Evolutionary conservation across 2,888 invertebrate genomes (phyloP).

Genomic region (Noctuana brunneofusca): DNA sequence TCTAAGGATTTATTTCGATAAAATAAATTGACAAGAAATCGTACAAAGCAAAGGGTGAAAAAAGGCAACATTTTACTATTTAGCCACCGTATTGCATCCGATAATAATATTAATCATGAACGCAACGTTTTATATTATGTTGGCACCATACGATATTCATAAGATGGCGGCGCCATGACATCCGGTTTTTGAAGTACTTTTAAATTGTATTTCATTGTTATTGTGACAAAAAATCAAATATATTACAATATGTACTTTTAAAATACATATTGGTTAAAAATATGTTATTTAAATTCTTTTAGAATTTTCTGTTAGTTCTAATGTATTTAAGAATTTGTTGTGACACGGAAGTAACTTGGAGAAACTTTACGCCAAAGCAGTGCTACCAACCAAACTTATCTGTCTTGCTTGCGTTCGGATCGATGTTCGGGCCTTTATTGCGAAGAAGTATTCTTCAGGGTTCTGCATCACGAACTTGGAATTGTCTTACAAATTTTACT

Average conservation of each 20-base stretch:
- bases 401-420: constrained; percentile 81
- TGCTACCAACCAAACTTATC: constrained; percentile 60
- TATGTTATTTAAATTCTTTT: background rate
- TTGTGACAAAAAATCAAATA: background rate
- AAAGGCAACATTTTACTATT: no score
- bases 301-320: background rate
- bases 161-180: constrained; percentile 7
- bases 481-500: constrained; percentile 84
- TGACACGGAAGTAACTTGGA: constrained; percentile 41
- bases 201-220: background rate
- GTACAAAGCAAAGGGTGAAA: no score
- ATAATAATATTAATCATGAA: background rate
- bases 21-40: no score
- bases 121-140: background rate
- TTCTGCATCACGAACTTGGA: constrained; percentile 87
- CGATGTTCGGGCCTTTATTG: constrained; percentile 87
- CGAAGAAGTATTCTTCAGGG: constrained; percentile 86
- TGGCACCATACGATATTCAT: background rate
- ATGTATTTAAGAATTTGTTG: background rate
- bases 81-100: background rate
- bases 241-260: background rate
- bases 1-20: no score
- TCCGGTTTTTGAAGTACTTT: constrained; percentile 7
- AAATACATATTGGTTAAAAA: background rate
- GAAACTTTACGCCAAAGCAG: constrained; percentile 51